phyloP scores from a whole-genome alignment of 2,797 vertebrate genomes.

The Hippopotamyrus pictus region DNA sequence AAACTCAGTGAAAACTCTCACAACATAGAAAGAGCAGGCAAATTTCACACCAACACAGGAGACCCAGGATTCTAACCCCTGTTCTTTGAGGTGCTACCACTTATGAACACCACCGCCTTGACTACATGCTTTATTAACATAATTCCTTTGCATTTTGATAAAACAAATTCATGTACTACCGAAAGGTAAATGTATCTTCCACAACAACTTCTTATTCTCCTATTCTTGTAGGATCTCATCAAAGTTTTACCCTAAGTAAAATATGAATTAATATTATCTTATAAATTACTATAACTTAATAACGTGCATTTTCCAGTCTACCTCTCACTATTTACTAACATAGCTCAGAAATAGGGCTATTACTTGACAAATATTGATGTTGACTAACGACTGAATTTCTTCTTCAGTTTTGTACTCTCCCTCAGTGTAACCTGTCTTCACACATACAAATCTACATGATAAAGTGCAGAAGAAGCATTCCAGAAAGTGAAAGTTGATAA shows the following conservation, averaged over 20 bases:
- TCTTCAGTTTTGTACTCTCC: background rate
- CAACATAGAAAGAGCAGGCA: background rate
- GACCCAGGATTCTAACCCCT: background rate
- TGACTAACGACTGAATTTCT: background rate
- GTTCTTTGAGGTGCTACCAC: background rate
- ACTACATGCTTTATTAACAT: background rate
- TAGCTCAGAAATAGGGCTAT: background rate
- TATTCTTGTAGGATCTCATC: background rate
- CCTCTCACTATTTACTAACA: background rate
- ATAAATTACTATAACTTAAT: background rate
- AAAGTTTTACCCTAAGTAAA: background rate
- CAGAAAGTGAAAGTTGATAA: background rate
- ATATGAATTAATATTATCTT: background rate
- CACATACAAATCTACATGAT: background rate
- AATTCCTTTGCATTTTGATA: background rate
- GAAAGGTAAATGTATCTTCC: background rate
- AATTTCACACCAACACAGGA: background rate
- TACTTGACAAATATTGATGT: background rate
- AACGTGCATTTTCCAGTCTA: background rate
- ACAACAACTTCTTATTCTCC: background rate
- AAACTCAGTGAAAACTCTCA: background rate
- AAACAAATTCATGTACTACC: background rate
- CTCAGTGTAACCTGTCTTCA: background rate
- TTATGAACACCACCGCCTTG: background rate
- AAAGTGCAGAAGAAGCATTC: background rate